A percentile compares a stretch with the other conserved stretches of the same genome.
These are phyloP conservation scores for Heterotilapia buettikoferi DNA, from an alignment of 2,113 vertebrate species.

Conservation along the genomic window DNA sequence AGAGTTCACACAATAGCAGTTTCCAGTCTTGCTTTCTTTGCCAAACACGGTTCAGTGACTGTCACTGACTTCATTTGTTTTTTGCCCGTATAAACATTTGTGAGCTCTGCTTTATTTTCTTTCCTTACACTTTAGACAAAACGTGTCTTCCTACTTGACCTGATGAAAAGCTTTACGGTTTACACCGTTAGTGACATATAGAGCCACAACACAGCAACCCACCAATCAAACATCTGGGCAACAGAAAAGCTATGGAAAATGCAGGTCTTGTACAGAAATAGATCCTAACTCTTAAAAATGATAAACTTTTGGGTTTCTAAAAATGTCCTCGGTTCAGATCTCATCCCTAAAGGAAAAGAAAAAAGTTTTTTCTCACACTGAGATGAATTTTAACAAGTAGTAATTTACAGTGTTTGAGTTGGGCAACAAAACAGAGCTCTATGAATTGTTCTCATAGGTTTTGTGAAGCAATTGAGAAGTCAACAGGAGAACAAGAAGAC, in stretches of 20 bases:
- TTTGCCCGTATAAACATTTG: constrained; percentile 9
- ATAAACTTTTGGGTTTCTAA: neutral
- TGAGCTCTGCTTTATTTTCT: constrained; percentile 12
- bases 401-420: constrained; percentile 9
- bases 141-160: neutral
- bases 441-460: constrained; percentile 24
- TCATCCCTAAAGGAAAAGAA: neutral
- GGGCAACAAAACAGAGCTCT: neutral
- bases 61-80: constrained; percentile 15
- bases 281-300: neutral
- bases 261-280: neutral
- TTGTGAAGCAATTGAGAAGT: constrained; percentile 22
- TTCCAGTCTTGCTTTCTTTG: neutral
- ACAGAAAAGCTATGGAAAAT: neutral
- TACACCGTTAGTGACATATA: neutral
- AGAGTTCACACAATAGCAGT: neutral
- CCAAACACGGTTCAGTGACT: neutral
- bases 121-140: neutral
- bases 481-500: constrained; percentile 19
- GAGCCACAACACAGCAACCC: neutral
- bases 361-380: neutral
- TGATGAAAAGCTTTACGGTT: constrained; percentile 15
- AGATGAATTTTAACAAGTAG: neutral
- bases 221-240: neutral
- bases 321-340: neutral